Evolutionary conservation across 2,113 vertebrate genomes (phyloP).

Genomic region (Melierax canorus): DNA sequence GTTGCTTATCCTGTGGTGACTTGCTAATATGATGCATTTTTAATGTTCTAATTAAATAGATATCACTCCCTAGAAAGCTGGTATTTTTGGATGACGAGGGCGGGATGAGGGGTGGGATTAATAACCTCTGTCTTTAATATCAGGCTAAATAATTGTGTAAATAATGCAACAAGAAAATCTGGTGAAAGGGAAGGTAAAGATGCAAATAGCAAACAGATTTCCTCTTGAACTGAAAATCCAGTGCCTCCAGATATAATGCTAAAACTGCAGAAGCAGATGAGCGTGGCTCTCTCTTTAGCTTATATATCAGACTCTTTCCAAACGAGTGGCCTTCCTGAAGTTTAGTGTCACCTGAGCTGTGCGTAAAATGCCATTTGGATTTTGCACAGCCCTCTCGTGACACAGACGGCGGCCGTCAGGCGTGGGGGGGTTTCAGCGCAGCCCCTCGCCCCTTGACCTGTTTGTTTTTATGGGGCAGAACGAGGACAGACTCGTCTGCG

Average conservation of each 20-base stretch:
- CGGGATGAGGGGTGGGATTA: not conserved
- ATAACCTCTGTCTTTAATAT: conserved; percentile 35
- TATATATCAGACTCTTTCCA: not conserved
- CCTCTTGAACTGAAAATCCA: conserved; percentile 47
- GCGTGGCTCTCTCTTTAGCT: not conserved
- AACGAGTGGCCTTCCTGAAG: not conserved
- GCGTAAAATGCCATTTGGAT: not conserved
- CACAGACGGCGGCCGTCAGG: not conserved
- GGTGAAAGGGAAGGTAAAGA: not conserved
- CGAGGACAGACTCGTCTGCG: not conserved
- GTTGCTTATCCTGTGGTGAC: conserved; percentile 72
- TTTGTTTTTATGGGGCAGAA: not conserved
- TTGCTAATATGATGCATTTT: conserved; percentile 63
- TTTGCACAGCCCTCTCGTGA: not conserved
- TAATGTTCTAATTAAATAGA: conserved; percentile 58
- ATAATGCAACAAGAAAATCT: conserved; percentile 40
- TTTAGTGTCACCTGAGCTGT: not conserved
- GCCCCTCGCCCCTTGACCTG: not conserved
- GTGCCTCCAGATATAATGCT: conserved; percentile 56
- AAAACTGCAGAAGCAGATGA: not conserved
- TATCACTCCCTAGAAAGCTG: conserved; percentile 60
- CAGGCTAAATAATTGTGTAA: conserved; percentile 62
- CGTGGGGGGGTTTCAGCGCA: not conserved
- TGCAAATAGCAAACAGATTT: not conserved
- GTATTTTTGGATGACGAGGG: conserved; percentile 16